phyloP scores from a whole-genome alignment of 2,888 invertebrate species.

The Phytoseiulus persimilis region DNA sequence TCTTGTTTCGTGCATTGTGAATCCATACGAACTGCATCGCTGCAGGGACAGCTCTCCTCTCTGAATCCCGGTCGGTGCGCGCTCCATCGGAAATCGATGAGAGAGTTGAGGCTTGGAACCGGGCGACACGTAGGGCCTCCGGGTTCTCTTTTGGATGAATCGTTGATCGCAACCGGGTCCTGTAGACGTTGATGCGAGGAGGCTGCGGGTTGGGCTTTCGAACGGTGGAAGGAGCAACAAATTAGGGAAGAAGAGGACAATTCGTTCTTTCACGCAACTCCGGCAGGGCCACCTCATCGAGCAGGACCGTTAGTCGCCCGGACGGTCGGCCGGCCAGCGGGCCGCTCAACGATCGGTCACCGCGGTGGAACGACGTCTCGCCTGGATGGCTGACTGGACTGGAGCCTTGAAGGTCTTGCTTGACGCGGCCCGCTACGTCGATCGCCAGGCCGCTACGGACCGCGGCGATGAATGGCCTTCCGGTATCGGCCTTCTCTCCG shows the following conservation, averaged over 20 bases:
- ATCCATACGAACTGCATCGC: no score
- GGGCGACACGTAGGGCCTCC: no score
- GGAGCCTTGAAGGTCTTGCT: not conserved
- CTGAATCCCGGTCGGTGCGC: no score
- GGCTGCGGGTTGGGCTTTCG: not conserved
- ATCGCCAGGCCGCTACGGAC: not conserved
- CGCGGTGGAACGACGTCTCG: not conserved
- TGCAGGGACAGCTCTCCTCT: no score
- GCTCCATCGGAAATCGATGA: no score
- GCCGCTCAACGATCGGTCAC: not conserved
- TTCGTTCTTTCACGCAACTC: not conserved
- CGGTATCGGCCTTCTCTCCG: constrained; percentile 15
- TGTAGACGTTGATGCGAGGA: not conserved
- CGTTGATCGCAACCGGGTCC: not conserved
- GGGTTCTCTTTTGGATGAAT: no score
- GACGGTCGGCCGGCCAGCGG: not conserved
- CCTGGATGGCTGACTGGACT: not conserved
- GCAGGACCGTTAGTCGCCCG: not conserved
- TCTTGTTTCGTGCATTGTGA: no score
- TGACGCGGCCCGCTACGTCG: not conserved
- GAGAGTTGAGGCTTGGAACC: no score
- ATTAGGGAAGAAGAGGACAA: not conserved
- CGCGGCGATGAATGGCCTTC: constrained; percentile 35
- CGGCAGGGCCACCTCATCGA: not conserved
- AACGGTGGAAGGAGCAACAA: not conserved